Evolutionary conservation across 1,140 invertebrate species (phyloP).

Genomic region (Pseudomyrmex cubaensis): DNA sequence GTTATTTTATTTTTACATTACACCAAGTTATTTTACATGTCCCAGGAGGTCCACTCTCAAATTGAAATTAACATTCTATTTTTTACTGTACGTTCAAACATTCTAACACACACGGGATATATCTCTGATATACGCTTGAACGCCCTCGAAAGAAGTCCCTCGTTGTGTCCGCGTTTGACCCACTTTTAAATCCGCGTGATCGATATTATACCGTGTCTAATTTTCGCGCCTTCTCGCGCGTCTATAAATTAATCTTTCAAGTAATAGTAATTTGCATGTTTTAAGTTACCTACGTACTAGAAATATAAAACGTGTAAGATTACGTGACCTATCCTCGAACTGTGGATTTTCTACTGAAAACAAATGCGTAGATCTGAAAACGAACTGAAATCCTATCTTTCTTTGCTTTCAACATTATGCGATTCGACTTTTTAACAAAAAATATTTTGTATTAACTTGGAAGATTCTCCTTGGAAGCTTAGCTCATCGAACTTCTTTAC

Average conservation of each 20-base stretch:
- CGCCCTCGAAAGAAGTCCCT: constrained; percentile 8
- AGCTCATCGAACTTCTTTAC: too few species aligned
- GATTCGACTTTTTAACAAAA: too few species aligned
- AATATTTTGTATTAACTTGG: too few species aligned
- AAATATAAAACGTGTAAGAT: neutral
- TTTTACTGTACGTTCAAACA: too few species aligned
- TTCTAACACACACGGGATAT: neutral
- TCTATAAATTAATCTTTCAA: constrained; percentile 4
- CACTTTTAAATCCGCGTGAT: neutral
- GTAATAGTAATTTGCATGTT: neutral
- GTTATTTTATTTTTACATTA: too few species aligned
- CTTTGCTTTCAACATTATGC: too few species aligned
- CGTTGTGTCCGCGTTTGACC: neutral
- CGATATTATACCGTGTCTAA: constrained; percentile 1
- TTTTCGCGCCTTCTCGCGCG: neutral
- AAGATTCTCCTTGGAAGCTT: too few species aligned
- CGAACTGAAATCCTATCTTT: too few species aligned
- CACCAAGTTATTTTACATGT: too few species aligned
- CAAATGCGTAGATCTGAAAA: neutral
- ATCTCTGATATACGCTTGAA: constrained; percentile 26
- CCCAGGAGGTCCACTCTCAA: too few species aligned
- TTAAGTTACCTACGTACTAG: neutral
- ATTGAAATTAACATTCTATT: too few species aligned
- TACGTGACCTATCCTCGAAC: neutral
- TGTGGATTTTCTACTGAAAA: constrained; percentile 1